A percentile compares a stretch with the other conserved stretches of the same genome.
These are phyloP conservation scores for Xerus rutilus DNA, from an alignment of 2,797 vertebrate genomes.

Conservation along the genomic window DNA sequence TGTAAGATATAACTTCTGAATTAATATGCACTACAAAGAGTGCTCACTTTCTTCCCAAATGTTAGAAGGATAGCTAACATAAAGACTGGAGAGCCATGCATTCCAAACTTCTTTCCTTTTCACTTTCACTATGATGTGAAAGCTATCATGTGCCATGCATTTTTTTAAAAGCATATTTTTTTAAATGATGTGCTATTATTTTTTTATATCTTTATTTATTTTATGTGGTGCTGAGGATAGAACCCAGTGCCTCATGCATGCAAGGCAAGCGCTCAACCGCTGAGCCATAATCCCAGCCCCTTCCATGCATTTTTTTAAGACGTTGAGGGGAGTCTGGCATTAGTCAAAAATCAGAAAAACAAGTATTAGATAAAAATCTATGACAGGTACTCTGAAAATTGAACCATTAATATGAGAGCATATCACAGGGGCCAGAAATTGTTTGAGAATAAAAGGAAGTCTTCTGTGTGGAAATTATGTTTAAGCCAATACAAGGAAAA, in stretches of 20 bases:
- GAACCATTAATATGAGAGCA: rapidly evolving
- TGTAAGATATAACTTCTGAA: background rate
- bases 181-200: no score
- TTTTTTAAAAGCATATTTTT: no score
- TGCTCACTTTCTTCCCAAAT: background rate
- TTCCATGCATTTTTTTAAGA: background rate
- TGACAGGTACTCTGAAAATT: background rate
- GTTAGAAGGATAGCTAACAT: background rate
- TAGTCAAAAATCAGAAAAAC: conserved; percentile 15
- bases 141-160: background rate
- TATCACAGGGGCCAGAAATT: background rate
- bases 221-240: no score
- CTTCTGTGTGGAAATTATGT: background rate
- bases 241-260: no score
- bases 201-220: no score
- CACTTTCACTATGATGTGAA: background rate
- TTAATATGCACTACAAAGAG: background rate
- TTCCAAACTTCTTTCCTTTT: background rate
- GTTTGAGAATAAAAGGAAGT: background rate
- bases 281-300: no score
- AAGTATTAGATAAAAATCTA: background rate
- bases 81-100: background rate
- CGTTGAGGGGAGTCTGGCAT: background rate
- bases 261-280: no score
- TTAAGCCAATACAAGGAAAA: background rate